Percentiles rank a stretch among this genome's conserved stretches.
phyloP scores from a whole-genome alignment of 2,888 invertebrate species.

The Camptogramma bilineatum region DNA sequence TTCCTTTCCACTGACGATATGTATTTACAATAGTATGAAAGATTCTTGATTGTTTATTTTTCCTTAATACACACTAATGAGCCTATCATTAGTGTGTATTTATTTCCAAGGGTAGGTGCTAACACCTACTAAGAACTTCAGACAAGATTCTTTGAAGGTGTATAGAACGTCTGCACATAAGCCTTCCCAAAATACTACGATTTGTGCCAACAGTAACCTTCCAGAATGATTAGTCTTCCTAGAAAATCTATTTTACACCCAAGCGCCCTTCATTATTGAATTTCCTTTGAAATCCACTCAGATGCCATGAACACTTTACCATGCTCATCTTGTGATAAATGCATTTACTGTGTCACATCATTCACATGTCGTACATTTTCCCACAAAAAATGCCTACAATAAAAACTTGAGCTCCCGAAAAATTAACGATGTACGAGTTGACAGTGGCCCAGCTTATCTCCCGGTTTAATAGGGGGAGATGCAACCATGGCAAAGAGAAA shows the following conservation, averaged over 20 bases:
- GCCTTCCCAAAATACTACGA: too few species aligned
- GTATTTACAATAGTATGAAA: too few species aligned
- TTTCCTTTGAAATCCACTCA: not conserved
- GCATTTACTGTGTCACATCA: slow-evolving; percentile 60
- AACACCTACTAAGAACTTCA: too few species aligned
- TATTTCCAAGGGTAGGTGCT: too few species aligned
- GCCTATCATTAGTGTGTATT: too few species aligned
- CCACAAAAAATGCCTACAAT: slow-evolving; percentile 70
- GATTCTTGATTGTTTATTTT: too few species aligned
- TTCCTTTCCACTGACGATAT: too few species aligned
- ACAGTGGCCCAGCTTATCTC: slow-evolving; percentile 77
- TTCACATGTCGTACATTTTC: slow-evolving; percentile 64
- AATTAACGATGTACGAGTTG: slow-evolving; percentile 82
- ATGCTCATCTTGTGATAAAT: slow-evolving; percentile 57
- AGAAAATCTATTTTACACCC: not conserved
- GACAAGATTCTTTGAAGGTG: too few species aligned
- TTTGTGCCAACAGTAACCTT: not conserved
- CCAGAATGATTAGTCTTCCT: not conserved
- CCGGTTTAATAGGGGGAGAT: slow-evolving; percentile 66
- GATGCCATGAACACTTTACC: not conserved
- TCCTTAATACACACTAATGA: too few species aligned
- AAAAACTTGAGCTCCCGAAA: slow-evolving; percentile 75
- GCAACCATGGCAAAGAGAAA: slow-evolving; percentile 43
- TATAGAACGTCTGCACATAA: too few species aligned
- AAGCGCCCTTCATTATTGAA: not conserved